Evolutionary conservation across 2,797 vertebrate genomes (phyloP).

Genomic region (Amblyraja radiata): DNA sequence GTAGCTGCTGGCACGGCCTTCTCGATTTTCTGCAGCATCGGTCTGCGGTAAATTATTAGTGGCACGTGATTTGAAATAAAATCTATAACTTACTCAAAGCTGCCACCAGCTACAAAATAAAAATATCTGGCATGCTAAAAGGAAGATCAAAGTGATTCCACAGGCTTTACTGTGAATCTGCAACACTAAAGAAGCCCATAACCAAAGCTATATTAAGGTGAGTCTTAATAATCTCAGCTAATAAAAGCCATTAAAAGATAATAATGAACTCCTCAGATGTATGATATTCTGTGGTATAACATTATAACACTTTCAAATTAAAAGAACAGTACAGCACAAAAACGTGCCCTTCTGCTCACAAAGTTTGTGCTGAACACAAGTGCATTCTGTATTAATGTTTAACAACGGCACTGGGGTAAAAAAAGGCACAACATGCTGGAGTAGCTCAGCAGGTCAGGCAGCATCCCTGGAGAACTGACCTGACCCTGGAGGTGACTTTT

Average conservation of each 20-base stretch:
- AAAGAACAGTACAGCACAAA: not conserved
- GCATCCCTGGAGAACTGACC: no score
- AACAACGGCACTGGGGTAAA: no score
- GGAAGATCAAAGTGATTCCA: not conserved
- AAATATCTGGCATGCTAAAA: not conserved
- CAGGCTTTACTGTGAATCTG: not conserved
- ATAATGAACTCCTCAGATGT: not conserved
- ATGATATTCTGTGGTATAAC: conserved; percentile 12
- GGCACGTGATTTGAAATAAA: not conserved
- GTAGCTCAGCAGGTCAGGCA: no score
- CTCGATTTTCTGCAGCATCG: not conserved
- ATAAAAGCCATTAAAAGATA: not conserved
- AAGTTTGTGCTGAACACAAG: not conserved
- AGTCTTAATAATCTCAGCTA: not conserved
- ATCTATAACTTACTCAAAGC: not conserved
- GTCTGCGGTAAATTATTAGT: not conserved
- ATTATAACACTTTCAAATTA: not conserved
- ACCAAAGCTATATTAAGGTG: not conserved
- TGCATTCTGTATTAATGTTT: not conserved
- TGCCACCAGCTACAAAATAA: not conserved
- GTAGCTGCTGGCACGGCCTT: not conserved
- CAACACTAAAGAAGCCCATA: not conserved
- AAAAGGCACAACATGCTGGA: no score
- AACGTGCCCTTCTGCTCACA: no score
- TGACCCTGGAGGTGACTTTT: no score